Evolutionary conservation across 2,888 invertebrate species (phyloP).

Genomic region (Diarsia mendica): DNA sequence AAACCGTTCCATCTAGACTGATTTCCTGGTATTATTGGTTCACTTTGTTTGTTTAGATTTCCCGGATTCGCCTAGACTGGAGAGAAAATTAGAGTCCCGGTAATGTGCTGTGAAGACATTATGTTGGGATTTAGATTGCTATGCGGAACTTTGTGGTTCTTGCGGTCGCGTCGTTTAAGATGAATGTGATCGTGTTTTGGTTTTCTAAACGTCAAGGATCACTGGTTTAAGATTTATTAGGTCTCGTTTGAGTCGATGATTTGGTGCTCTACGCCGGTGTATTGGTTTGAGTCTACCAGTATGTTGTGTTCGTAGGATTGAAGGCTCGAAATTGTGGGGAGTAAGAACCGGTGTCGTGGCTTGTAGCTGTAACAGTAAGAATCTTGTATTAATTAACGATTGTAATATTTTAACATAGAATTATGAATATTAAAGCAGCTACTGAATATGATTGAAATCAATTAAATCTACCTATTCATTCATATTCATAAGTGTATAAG

Average conservation of each 20-base stretch:
- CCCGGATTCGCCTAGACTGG: constrained; percentile 16
- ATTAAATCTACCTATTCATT: neutral
- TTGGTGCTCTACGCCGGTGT: neutral
- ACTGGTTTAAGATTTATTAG: neutral
- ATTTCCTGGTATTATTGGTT: constrained; percentile 46
- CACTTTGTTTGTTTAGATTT: constrained; percentile 42
- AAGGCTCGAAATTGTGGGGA: neutral
- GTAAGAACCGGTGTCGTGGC: neutral
- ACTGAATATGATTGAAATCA: constrained; percentile 1
- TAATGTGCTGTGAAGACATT: constrained; percentile 22
- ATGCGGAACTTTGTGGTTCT: constrained; percentile 39
- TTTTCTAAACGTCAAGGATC: neutral
- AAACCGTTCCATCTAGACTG: constrained; percentile 47
- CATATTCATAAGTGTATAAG: neutral
- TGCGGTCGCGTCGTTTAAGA: constrained; percentile 8
- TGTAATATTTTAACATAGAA: neutral
- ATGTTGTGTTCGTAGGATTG: neutral
- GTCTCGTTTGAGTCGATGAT: too few relatives aligned
- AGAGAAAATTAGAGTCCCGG: constrained; percentile 38
- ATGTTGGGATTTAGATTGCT: constrained; percentile 22
- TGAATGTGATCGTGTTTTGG: constrained; percentile 10
- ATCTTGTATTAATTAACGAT: too few relatives aligned
- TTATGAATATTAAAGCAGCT: neutral
- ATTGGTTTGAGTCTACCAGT: neutral
- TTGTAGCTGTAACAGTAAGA: too few relatives aligned